Evolutionary conservation across 92 coral and sea anemone species (phyloP).

Genomic region (Micromussa lordhowensis): DNA sequence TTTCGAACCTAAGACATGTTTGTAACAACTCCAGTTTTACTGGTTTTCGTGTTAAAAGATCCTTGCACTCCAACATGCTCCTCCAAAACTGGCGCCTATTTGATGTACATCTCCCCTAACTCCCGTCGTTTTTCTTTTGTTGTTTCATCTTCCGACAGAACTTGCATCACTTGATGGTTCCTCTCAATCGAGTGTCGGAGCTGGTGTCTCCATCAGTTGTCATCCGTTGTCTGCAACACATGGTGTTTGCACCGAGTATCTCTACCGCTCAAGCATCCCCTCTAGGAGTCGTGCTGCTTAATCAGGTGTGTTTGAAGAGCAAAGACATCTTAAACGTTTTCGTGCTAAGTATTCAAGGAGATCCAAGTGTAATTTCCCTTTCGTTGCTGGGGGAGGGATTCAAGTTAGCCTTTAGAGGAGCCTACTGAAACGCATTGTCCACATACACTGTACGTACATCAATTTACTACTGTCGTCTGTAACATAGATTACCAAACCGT

Average conservation of each 20-base stretch:
- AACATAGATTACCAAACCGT: not conserved
- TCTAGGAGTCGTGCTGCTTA: slow-evolving; percentile 63
- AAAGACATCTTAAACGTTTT: not conserved
- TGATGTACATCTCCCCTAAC: not conserved
- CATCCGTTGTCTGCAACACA: slow-evolving; percentile 50
- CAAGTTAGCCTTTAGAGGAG: not conserved
- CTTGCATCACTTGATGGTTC: slow-evolving; percentile 62
- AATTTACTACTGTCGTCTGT: not conserved
- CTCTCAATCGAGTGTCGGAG: slow-evolving; percentile 70
- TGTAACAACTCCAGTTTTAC: not conserved
- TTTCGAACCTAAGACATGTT: not conserved
- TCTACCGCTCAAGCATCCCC: slow-evolving; percentile 47
- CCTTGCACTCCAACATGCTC: not conserved
- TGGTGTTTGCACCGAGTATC: slow-evolving; percentile 58
- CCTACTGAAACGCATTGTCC: not conserved
- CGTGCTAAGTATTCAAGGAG: not conserved
- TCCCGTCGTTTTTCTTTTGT: not conserved
- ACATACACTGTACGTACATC: no score
- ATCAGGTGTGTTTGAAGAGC: slow-evolving; percentile 52
- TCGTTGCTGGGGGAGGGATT: no score
- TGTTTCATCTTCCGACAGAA: slow-evolving; percentile 27
- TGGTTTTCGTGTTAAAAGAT: not conserved
- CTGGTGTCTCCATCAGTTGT: slow-evolving; percentile 57
- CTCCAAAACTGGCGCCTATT: not conserved
- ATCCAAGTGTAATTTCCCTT: not conserved